These are phyloP conservation scores for Pristionchus arcanus DNA, from an alignment of 2,888 invertebrate genomes.

Conservation along the genomic window DNA sequence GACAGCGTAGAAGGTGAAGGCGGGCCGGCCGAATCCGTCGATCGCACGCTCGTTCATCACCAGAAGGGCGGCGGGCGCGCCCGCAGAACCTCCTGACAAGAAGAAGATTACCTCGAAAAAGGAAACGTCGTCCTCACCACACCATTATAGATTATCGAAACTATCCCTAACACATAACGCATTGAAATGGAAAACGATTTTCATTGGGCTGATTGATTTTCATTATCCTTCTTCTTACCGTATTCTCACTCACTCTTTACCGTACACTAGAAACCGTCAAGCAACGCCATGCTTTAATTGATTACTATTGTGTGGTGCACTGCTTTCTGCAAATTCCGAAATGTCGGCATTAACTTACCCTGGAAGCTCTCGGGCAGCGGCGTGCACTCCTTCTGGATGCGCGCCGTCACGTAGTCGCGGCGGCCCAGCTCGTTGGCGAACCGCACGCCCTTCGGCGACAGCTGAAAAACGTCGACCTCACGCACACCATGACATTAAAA, in stretches of 20 bases:
- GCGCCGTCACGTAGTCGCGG: slow-evolving; percentile 74
- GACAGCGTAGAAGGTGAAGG: slow-evolving; percentile 78
- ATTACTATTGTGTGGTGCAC: background rate
- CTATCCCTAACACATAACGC: no score
- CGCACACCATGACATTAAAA: slow-evolving; percentile 4
- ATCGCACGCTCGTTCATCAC: slow-evolving; percentile 75
- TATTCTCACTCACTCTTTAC: no score
- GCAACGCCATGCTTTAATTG: no score
- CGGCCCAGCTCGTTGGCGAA: slow-evolving; percentile 79
- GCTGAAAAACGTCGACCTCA: slow-evolving; percentile 41
- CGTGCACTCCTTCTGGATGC: slow-evolving; percentile 72
- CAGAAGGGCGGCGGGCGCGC: slow-evolving; percentile 68
- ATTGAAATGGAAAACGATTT: no score
- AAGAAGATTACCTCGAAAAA: background rate
- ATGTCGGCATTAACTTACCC: slow-evolving; percentile 23
- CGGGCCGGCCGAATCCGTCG: slow-evolving; percentile 77
- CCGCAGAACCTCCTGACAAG: slow-evolving; percentile 62
- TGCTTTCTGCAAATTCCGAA: background rate
- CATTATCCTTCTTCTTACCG: no score
- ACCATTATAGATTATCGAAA: background rate
- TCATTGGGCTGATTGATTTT: no score
- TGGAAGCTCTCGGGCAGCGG: slow-evolving; percentile 61
- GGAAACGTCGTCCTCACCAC: background rate
- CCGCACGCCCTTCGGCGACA: slow-evolving; percentile 68
- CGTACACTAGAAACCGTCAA: no score